Evolutionary conservation across 2,113 vertebrate genomes (phyloP).

Genomic region (Agelaius phoeniceus): DNA sequence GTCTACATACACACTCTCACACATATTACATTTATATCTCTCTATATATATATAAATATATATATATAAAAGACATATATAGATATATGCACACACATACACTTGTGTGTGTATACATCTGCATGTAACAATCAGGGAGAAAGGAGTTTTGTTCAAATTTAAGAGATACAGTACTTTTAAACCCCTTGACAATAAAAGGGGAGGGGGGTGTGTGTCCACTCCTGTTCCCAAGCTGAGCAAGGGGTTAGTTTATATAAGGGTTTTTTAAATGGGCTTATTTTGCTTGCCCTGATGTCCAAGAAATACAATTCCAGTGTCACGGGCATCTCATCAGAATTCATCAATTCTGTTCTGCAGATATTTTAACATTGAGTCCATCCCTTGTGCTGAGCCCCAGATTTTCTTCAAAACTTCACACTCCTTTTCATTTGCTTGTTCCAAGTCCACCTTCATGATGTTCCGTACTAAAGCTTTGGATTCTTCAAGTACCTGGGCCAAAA

Average conservation of each 20-base stretch:
- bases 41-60: slow-evolving; percentile 8
- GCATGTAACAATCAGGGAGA: slow-evolving; percentile 54
- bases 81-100: not conserved
- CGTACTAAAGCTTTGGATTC: slow-evolving; percentile 96
- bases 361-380: slow-evolving; percentile 94
- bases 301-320: slow-evolving; percentile 63
- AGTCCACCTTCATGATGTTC: slow-evolving; percentile 84
- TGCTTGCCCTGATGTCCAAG: slow-evolving; percentile 43
- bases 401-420: slow-evolving; percentile 94
- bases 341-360: slow-evolving; percentile 92
- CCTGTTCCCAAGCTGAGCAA: slow-evolving; percentile 58
- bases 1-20: slow-evolving; percentile 45
- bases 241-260: slow-evolving; percentile 9
- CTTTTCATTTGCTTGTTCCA: slow-evolving; percentile 94
- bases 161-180: slow-evolving; percentile 80
- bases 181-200: slow-evolving; percentile 67
- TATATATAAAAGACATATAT: not conserved
- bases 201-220: slow-evolving; percentile 1
- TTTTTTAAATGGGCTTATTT: slow-evolving; percentile 22
- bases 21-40: slow-evolving; percentile 23
- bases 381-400: slow-evolving; percentile 95
- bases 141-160: slow-evolving; percentile 76
- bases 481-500: slow-evolving; percentile 83
- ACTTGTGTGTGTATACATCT: slow-evolving; percentile 2
- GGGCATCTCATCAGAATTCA: slow-evolving; percentile 80